A percentile compares a stretch with the other conserved stretches of the same genome.
Conservation (phyloP, 2,888 invertebrate species). For the Cerastoderma edule region DNA sequence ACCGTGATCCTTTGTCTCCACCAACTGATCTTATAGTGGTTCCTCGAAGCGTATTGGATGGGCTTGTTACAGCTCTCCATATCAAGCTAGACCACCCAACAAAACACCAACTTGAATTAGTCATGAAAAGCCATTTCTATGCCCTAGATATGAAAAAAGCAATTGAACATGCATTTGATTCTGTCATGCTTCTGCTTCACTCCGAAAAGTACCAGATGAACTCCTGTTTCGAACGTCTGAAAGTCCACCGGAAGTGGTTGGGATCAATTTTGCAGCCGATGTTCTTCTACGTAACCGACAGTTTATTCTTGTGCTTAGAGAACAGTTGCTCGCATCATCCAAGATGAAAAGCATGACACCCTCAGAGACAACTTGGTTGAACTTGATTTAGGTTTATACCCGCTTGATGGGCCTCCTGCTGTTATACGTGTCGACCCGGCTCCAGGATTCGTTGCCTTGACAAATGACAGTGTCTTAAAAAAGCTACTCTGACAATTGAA, state of each 20-base stretch:
- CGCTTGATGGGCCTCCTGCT: slow-evolving; percentile 21
- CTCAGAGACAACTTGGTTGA: slow-evolving; percentile 28
- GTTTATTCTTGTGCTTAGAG: slow-evolving; percentile 47
- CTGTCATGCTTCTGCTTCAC: slow-evolving; percentile 35
- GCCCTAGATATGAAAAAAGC: slow-evolving; percentile 55
- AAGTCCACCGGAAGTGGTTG: slow-evolving; percentile 38
- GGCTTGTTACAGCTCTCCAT: slow-evolving; percentile 60
- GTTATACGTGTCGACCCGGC: slow-evolving; percentile 59
- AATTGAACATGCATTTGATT: slow-evolving; percentile 27
- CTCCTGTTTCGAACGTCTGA: slow-evolving; percentile 14
- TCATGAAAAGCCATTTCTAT: slow-evolving; percentile 59
- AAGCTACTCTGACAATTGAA: slow-evolving; percentile 5
- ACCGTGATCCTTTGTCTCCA: slow-evolving; percentile 32
- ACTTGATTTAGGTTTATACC: slow-evolving; percentile 1
- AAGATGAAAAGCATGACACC: slow-evolving; percentile 44
- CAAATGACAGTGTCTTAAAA: not conserved
- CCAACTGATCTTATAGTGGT: slow-evolving; percentile 55
- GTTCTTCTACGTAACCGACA: slow-evolving; percentile 59
- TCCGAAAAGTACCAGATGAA: slow-evolving; percentile 20
- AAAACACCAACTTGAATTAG: slow-evolving; percentile 53
- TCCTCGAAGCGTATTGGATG: slow-evolving; percentile 56
- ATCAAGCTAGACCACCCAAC: slow-evolving; percentile 46
- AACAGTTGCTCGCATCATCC: slow-evolving; percentile 43
- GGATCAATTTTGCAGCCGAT: slow-evolving; percentile 64
- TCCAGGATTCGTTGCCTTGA: slow-evolving; percentile 44